phyloP scores from a whole-genome alignment of 2,888 invertebrate genomes.

The Stenotaenia linearis region DNA sequence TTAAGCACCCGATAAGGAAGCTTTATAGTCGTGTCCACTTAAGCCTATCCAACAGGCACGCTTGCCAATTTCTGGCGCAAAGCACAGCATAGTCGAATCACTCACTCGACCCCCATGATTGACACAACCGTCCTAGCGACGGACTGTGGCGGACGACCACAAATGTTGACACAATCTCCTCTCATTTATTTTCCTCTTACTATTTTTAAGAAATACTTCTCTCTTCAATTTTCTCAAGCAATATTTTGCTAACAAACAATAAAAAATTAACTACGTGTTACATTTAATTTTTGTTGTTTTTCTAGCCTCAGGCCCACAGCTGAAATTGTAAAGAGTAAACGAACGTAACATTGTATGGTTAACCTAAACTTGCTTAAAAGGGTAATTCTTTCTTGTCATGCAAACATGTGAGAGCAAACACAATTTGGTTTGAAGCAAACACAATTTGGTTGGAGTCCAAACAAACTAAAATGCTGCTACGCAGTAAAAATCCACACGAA shows the following conservation, averaged over 20 bases:
- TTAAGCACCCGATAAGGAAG: conserved; percentile 24
- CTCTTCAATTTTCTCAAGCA: background rate
- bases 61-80: background rate
- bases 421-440: background rate
- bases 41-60: conserved; percentile 3
- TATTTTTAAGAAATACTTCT: background rate
- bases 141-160: background rate
- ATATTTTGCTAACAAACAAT: no score
- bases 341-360: no score
- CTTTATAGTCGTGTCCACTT: conserved; percentile 21
- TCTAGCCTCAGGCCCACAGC: background rate
- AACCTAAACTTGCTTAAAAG: background rate
- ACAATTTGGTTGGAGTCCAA: background rate
- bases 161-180: background rate
- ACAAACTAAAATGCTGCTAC: background rate
- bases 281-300: background rate
- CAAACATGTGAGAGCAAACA: background rate
- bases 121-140: background rate
- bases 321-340: background rate
- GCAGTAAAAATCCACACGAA: background rate
- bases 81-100: background rate
- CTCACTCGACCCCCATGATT: background rate
- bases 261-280: no score
- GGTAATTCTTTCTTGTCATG: background rate
- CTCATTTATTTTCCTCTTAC: background rate